Percentiles rank a stretch among this genome's conserved stretches.
Conservation (phyloP, 2,113 vertebrate genomes). For the Haplochromis vanheusdeni region DNA sequence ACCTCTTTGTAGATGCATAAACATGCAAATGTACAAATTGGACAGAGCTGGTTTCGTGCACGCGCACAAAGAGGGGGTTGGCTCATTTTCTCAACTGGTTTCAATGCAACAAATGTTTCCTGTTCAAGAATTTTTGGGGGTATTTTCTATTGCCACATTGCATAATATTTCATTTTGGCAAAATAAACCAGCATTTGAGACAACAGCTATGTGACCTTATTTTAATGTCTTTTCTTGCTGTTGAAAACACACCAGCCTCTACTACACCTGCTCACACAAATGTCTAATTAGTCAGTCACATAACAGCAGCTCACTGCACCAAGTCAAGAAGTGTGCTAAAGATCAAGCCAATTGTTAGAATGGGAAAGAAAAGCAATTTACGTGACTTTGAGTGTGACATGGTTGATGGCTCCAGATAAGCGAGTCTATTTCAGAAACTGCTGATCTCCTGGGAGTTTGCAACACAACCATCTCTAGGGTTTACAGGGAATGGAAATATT, state of each 20-base stretch:
- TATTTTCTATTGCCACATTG: not conserved
- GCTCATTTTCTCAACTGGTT: not conserved
- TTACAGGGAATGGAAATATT: not conserved
- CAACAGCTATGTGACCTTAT: not conserved
- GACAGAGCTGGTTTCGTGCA: not conserved
- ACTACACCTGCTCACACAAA: not conserved
- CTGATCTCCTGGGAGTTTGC: not conserved
- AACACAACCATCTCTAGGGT: not conserved
- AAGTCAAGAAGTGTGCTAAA: not conserved
- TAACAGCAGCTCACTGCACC: not conserved
- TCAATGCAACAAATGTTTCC: not conserved
- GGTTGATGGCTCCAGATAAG: not conserved
- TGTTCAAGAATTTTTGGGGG: not conserved
- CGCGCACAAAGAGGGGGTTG: not conserved
- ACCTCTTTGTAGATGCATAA: not conserved
- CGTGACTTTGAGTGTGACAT: not conserved
- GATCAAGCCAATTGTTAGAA: not conserved
- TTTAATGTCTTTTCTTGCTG: not conserved
- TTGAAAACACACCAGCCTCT: not conserved
- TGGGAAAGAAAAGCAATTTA: not conserved
- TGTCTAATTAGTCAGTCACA: not conserved
- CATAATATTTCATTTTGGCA: not conserved
- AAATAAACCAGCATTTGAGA: not conserved
- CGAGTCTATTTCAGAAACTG: not conserved
- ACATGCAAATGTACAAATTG: not conserved